Percentiles rank a stretch among this genome's conserved stretches.
phyloP scores from a whole-genome alignment of 2,888 invertebrate species.

The Andrena chrysosceles region DNA sequence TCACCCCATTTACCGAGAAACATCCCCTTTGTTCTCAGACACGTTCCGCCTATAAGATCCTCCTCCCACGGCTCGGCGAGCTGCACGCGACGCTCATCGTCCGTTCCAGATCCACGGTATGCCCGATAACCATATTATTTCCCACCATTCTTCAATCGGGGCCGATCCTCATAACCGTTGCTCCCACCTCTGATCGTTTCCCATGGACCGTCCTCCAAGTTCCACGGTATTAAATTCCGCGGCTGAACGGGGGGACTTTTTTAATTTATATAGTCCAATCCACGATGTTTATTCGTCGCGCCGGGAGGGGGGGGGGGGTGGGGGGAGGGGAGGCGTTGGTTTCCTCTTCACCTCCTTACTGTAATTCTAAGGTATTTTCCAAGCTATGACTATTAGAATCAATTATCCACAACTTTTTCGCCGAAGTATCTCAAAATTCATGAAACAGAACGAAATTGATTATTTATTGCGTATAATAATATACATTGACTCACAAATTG shows the following conservation, averaged over 20 bases:
- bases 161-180: constrained; percentile 47
- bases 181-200: constrained; percentile 34
- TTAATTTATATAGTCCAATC: constrained; percentile 37
- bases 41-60: constrained; percentile 53
- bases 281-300: background rate
- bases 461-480: too few species aligned
- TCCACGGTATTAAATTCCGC: constrained; percentile 50
- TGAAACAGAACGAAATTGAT: too few species aligned
- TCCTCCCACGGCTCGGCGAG: constrained; percentile 44
- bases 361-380: too few species aligned
- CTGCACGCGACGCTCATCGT: constrained; percentile 29
- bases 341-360: too few species aligned
- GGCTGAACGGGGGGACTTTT: background rate
- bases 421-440: too few species aligned
- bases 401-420: too few species aligned
- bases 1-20: constrained; percentile 62
- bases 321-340: too few species aligned
- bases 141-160: constrained; percentile 44
- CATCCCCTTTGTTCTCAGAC: constrained; percentile 63
- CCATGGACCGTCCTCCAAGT: background rate
- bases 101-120: constrained; percentile 52
- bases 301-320: too few species aligned
- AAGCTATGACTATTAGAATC: too few species aligned
- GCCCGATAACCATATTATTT: constrained; percentile 63
- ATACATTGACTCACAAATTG: too few species aligned